Conservation (phyloP, 64 coral and sea anemone species). For the Catalaphyllia jardinei region DNA sequence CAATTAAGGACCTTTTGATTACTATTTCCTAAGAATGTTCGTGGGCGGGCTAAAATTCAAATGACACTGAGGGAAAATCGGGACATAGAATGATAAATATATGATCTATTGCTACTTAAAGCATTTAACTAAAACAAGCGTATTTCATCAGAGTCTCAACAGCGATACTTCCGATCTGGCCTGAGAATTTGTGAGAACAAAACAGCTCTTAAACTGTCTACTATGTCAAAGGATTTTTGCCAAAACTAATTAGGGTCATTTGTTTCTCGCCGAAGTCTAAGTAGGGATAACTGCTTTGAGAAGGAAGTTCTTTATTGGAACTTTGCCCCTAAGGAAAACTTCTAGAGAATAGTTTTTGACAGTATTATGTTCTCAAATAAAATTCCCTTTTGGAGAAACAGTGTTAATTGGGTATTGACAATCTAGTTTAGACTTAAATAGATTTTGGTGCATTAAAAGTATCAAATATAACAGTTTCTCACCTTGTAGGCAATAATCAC, state of each 20-base stretch:
- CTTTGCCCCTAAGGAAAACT: too few species aligned
- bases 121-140: not conserved
- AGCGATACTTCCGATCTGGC: constrained; percentile 27
- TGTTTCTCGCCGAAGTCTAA: not conserved
- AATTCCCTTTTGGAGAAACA: not conserved
- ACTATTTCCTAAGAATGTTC: too few species aligned
- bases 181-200: constrained; percentile 8
- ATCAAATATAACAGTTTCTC: constrained; percentile 2
- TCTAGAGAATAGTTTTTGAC: not conserved
- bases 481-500: constrained; percentile 26
- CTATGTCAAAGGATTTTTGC: not conserved
- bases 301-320: not conserved
- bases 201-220: not conserved
- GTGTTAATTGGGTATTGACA: constrained; percentile 45
- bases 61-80: not conserved
- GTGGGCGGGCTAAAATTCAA: constrained; percentile 11
- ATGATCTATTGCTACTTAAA: not conserved
- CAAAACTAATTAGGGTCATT: not conserved
- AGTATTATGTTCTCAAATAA: not conserved
- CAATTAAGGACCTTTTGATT: too few species aligned
- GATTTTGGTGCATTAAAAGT: constrained; percentile 10
- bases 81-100: constrained; percentile 14
- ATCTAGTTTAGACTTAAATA: constrained; percentile 25
- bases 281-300: not conserved
- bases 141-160: not conserved